Evolutionary conservation across 1,140 invertebrate genomes (phyloP).

Genomic region (Drosophila pruinosa): DNA sequence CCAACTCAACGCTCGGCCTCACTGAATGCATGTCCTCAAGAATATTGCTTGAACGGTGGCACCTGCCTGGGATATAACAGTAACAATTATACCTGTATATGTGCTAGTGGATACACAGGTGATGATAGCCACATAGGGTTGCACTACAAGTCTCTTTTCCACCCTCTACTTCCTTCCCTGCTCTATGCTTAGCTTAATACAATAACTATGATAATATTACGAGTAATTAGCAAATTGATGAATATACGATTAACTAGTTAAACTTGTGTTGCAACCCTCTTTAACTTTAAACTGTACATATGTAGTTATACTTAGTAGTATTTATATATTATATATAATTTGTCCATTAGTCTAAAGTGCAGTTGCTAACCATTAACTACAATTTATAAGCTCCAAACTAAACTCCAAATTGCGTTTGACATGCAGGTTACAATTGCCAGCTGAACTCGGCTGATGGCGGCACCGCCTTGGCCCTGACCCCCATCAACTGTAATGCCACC

Average conservation of each 20-base stretch:
- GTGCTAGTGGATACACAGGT: conserved; percentile 84
- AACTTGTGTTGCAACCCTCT: conserved; percentile 61
- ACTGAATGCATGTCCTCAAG: conserved; percentile 81
- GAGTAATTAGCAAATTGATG: neutral
- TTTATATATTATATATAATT: neutral
- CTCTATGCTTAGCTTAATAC: neutral
- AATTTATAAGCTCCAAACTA: conserved; percentile 2
- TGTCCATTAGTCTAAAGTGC: neutral
- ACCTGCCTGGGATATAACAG: conserved; percentile 82
- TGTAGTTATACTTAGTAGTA: conserved; percentile 15
- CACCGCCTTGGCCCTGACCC: conserved; percentile 55
- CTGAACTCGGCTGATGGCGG: conserved; percentile 55
- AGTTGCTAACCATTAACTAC: conserved; percentile 2
- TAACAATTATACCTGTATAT: conserved; percentile 84
- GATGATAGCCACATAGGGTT: conserved; percentile 47
- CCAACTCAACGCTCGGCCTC: conserved; percentile 69
- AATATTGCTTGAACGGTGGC: conserved; percentile 83
- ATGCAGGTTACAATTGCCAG: conserved; percentile 77
- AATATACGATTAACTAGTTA: neutral
- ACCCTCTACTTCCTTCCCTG: neutral
- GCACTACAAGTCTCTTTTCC: conserved; percentile 42
- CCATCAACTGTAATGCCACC: conserved; percentile 70
- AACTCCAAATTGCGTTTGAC: neutral
- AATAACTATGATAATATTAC: neutral
- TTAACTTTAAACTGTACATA: conserved; percentile 56